These are phyloP conservation scores for Phylloscopus trochiloides DNA, from an alignment of 2,113 vertebrate species.

Conservation along the genomic window DNA sequence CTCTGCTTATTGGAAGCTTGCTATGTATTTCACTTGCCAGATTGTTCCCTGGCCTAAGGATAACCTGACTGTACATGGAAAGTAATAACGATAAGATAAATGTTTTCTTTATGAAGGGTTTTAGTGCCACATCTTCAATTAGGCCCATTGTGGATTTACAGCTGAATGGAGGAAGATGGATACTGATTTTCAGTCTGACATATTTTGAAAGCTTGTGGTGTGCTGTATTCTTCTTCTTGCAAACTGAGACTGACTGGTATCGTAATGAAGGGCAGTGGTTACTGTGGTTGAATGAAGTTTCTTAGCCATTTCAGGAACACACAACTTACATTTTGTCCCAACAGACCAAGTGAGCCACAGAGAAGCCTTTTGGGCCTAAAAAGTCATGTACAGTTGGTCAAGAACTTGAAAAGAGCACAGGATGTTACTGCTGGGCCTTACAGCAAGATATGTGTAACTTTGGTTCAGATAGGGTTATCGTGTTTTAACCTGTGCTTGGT, in stretches of 20 bases:
- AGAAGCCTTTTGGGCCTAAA: background rate
- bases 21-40: background rate
- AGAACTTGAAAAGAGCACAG: background rate
- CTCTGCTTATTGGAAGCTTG: background rate
- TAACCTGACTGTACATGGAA: background rate
- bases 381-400: background rate
- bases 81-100: background rate
- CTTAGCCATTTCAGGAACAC: background rate
- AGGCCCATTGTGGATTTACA: background rate
- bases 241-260: background rate
- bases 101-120: background rate
- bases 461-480: background rate
- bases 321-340: rapidly evolving
- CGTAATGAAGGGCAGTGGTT: rapidly evolving
- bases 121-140: background rate
- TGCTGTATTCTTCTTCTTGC: background rate
- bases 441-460: background rate
- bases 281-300: rapidly evolving
- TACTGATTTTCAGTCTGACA: background rate
- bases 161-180: background rate
- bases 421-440: background rate
- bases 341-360: background rate
- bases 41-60: background rate
- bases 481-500: background rate
- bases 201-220: background rate